A percentile compares a stretch with the other conserved stretches of the same genome.
These are phyloP conservation scores for Diachrysia chrysitis DNA, from an alignment of 2,888 invertebrate species.

Conservation along the genomic window DNA sequence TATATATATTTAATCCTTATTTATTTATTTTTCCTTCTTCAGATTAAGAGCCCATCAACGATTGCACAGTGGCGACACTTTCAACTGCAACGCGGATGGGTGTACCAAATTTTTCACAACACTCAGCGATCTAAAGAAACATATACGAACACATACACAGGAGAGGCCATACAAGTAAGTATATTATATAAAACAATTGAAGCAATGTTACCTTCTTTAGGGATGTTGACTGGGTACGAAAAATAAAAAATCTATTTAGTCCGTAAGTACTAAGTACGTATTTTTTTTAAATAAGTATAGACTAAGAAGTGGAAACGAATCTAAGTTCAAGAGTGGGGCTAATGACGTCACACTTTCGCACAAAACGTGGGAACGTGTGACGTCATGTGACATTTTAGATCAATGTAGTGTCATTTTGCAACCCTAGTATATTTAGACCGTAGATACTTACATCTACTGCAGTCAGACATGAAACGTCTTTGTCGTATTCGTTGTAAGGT, in stretches of 20 bases:
- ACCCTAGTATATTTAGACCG: neutral
- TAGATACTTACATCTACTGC: neutral
- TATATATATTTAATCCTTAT: too few species aligned
- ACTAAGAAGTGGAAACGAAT: too few species aligned
- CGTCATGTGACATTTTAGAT: too few species aligned
- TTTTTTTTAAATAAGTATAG: too few species aligned
- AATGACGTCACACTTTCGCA: too few species aligned
- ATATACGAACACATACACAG: slow-evolving; percentile 96
- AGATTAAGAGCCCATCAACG: slow-evolving; percentile 96
- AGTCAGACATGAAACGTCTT: neutral
- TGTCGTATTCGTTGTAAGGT: slow-evolving; percentile 11
- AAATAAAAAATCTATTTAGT: too few species aligned
- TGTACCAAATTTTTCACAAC: slow-evolving; percentile 98
- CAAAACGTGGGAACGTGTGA: too few species aligned
- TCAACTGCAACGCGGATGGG: slow-evolving; percentile 95
- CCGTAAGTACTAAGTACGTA: too few species aligned
- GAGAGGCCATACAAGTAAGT: slow-evolving; percentile 96
- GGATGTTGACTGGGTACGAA: too few species aligned
- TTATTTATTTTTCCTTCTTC: slow-evolving; percentile 47
- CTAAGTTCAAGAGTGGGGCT: too few species aligned
- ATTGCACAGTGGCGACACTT: slow-evolving; percentile 97
- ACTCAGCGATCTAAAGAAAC: slow-evolving; percentile 97
- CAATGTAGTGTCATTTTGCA: too few species aligned
- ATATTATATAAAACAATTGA: slow-evolving; percentile 7
- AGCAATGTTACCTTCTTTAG: neutral